phyloP scores from a whole-genome alignment of 2,797 vertebrate genomes.

The Salarias fasciatus region DNA sequence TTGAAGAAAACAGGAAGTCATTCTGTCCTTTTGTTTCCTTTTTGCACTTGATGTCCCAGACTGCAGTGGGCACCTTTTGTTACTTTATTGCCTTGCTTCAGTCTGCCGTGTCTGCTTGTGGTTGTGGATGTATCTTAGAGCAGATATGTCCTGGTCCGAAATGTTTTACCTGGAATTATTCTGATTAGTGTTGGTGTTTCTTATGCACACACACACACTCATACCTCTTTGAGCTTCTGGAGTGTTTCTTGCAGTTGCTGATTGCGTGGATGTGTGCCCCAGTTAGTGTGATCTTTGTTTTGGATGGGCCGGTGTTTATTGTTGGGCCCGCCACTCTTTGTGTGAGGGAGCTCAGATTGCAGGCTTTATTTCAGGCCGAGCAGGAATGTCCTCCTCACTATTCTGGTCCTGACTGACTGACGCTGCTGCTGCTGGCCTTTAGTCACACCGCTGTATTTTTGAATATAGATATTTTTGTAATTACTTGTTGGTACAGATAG shows the following conservation, averaged over 20 bases:
- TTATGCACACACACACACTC: no score
- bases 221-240: background rate
- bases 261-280: constrained; percentile 30
- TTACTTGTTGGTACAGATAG: background rate
- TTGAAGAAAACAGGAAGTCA: constrained; percentile 73
- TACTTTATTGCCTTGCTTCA: constrained; percentile 56
- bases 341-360: constrained; percentile 81
- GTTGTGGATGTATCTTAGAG: constrained; percentile 8
- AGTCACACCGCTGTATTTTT: constrained; percentile 20
- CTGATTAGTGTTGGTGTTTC: no score
- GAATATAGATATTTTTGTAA: constrained; percentile 4
- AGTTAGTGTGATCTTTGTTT: constrained; percentile 65
- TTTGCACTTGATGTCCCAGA: constrained; percentile 68
- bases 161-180: background rate
- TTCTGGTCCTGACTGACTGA: constrained; percentile 75
- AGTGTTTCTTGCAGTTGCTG: constrained; percentile 24
- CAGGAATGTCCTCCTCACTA: constrained; percentile 79
- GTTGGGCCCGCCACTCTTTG: constrained; percentile 71
- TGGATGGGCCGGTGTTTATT: constrained; percentile 73
- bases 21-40: constrained; percentile 70
- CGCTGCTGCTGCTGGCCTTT: constrained; percentile 55
- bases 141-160: constrained; percentile 11
- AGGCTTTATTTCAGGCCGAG: constrained; percentile 80
- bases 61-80: constrained; percentile 64
- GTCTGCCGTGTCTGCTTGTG: constrained; percentile 7